Conservation (phyloP, 2,113 vertebrate species). For the Reinhardtius hippoglossoides region DNA sequence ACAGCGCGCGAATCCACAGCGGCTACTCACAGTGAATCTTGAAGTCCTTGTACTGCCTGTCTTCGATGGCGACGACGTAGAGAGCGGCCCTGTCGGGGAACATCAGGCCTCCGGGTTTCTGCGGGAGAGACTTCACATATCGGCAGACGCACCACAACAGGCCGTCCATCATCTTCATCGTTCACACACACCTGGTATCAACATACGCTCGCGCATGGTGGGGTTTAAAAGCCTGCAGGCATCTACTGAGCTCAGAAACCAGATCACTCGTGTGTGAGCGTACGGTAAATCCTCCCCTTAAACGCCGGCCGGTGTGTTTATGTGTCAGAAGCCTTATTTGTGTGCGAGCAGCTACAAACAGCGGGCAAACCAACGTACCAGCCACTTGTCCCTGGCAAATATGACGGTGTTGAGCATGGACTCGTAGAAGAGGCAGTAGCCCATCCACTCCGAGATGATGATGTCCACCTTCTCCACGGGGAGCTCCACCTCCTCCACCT, state of each 20-base stretch:
- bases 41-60: slow-evolving; percentile 98
- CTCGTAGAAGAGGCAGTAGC: slow-evolving; percentile 98
- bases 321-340: no score
- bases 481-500: slow-evolving; percentile 97
- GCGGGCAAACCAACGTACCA: slow-evolving; percentile 81
- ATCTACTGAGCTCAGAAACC: slow-evolving; percentile 16
- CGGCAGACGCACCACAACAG: slow-evolving; percentile 78
- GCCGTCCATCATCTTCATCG: slow-evolving; percentile 44
- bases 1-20: not conserved
- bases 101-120: slow-evolving; percentile 99
- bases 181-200: slow-evolving; percentile 52
- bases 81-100: slow-evolving; percentile 97
- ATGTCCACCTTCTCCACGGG: slow-evolving; percentile 98
- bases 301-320: not conserved
- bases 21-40: slow-evolving; percentile 96
- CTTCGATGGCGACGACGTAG: slow-evolving; percentile 96
- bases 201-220: slow-evolving; percentile 32
- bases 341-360: not conserved
- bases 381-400: slow-evolving; percentile 98
- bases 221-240: slow-evolving; percentile 34
- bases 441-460: slow-evolving; percentile 99
- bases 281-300: slow-evolving; percentile 49
- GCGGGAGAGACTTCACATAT: slow-evolving; percentile 66
- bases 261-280: not conserved
- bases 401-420: slow-evolving; percentile 99